A percentile compares a stretch with the other conserved stretches of the same genome.
phyloP scores from a whole-genome alignment of 2,113 vertebrate species.

The Gobio gobio region DNA sequence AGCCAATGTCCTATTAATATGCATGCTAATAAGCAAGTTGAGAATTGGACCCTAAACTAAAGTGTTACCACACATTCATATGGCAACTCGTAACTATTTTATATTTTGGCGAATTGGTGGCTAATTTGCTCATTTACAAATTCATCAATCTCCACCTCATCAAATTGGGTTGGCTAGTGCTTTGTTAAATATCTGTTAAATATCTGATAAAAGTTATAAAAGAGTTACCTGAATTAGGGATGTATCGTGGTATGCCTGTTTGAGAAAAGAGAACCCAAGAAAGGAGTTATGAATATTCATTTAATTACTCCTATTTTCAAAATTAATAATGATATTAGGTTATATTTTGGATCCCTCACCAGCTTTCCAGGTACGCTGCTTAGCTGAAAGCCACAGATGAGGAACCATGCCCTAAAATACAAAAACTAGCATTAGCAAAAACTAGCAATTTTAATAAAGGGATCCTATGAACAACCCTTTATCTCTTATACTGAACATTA shows the following conservation, averaged over 20 bases:
- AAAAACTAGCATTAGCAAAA: constrained; percentile 3
- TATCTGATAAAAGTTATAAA: background rate
- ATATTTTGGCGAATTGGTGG: too few species aligned
- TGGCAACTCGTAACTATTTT: background rate
- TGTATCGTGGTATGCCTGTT: constrained; percentile 59
- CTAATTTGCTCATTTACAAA: too few species aligned
- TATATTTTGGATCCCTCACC: constrained; percentile 56
- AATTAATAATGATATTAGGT: background rate
- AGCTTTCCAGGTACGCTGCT: constrained; percentile 75
- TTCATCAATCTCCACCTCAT: too few species aligned
- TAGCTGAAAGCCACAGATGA: constrained; percentile 74
- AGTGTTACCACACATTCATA: background rate
- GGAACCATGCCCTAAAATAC: constrained; percentile 65
- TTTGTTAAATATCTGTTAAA: background rate
- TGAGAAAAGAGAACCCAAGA: constrained; percentile 7
- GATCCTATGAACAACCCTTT: background rate
- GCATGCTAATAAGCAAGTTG: too few species aligned
- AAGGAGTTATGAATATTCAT: background rate
- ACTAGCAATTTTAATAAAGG: background rate
- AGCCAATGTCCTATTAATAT: too few species aligned
- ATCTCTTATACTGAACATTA: background rate
- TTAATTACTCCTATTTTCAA: background rate
- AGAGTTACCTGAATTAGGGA: constrained; percentile 62
- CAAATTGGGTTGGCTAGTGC: too few species aligned
- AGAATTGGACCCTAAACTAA: too few species aligned